Evolutionary conservation across 92 coral and sea anemone genomes (phyloP).

Genomic region (Muricea muricata): DNA sequence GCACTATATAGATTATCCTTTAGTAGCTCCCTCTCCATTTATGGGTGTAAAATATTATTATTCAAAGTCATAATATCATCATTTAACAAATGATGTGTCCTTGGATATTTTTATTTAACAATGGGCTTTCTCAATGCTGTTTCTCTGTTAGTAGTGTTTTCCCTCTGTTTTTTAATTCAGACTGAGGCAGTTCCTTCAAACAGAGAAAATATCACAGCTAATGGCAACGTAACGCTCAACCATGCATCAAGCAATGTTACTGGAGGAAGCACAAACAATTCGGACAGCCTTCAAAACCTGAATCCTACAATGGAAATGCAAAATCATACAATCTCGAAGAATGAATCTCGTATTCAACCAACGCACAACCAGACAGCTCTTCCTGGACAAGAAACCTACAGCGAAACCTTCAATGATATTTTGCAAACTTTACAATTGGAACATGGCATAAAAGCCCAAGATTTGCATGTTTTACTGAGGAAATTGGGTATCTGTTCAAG

Average conservation of each 20-base stretch:
- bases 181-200: constrained; percentile 1
- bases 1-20: background rate
- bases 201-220: background rate
- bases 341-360: background rate
- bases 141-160: constrained; percentile 8
- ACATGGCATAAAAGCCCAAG: background rate
- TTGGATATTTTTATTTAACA: background rate
- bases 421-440: constrained; percentile 1
- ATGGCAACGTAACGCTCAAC: constrained; percentile 1
- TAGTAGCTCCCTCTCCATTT: background rate
- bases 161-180: background rate
- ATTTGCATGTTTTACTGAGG: background rate
- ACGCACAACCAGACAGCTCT: background rate
- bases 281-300: background rate
- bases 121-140: constrained; percentile 30
- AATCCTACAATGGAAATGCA: background rate
- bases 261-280: background rate
- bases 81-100: constrained; percentile 3
- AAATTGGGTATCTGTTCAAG: constrained; percentile 5
- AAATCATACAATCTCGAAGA: background rate
- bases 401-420: background rate
- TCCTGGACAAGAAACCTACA: background rate
- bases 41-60: background rate
- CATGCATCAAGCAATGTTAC: background rate
- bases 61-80: background rate